phyloP scores from a whole-genome alignment of 2,797 vertebrate genomes.

The Falco concolor region DNA sequence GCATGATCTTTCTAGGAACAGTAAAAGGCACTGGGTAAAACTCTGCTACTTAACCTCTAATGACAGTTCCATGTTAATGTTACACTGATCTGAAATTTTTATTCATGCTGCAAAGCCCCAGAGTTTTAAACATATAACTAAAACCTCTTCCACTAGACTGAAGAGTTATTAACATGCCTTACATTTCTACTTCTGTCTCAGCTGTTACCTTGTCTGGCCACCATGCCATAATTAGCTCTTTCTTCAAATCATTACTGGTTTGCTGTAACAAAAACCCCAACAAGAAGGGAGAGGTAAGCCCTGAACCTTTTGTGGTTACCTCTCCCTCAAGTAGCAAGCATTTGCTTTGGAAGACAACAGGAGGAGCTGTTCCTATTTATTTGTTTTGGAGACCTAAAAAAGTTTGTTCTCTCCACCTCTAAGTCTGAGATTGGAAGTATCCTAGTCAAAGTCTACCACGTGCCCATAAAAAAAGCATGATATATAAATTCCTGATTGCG shows the following conservation, averaged over 20 bases:
- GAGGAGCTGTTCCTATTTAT: background rate
- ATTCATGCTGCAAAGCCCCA: background rate
- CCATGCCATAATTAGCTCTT: background rate
- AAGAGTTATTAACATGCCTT: background rate
- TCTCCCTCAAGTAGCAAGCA: background rate
- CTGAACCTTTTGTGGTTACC: background rate
- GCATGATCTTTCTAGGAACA: background rate
- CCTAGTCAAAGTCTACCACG: background rate
- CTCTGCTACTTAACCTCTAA: background rate
- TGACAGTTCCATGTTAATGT: background rate
- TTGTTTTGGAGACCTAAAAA: background rate
- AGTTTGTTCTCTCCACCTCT: background rate
- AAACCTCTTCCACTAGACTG: background rate
- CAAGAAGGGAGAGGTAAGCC: background rate
- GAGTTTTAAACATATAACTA: background rate
- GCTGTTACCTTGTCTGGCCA: background rate
- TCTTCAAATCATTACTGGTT: background rate
- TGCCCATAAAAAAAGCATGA: background rate
- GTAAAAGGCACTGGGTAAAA: background rate
- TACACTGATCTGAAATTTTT: background rate
- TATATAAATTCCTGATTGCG: background rate
- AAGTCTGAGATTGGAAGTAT: background rate
- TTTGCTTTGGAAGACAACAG: background rate
- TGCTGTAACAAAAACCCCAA: background rate
- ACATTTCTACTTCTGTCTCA: background rate